These are phyloP conservation scores for Palythoa grandiflora DNA, from an alignment of 92 coral and sea anemone species.

Conservation along the genomic window DNA sequence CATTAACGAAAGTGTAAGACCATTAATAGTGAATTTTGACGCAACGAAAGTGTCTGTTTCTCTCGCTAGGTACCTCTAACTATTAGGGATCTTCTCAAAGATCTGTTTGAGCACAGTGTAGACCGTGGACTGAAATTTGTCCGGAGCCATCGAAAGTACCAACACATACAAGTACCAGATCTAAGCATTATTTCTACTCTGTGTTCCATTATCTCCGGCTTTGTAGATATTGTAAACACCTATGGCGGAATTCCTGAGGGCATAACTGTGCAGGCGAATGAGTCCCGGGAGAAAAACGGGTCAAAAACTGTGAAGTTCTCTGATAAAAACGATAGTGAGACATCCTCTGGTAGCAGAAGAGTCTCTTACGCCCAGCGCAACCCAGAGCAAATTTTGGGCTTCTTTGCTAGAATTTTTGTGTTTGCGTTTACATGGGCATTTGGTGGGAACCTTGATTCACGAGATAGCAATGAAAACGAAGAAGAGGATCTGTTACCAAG, in stretches of 20 bases:
- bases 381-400: conserved; percentile 66
- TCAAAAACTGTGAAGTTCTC: conserved; percentile 79
- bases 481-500: conserved; percentile 52
- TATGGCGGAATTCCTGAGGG: conserved; percentile 69
- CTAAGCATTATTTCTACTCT: conserved; percentile 80
- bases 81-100: conserved; percentile 66
- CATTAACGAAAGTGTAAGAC: background rate
- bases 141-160: conserved; percentile 67
- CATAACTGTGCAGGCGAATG: conserved; percentile 14
- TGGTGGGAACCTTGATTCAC: conserved; percentile 79
- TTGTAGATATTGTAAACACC: conserved; percentile 70
- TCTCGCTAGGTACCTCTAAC: conserved; percentile 70
- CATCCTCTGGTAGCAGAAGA: conserved; percentile 45
- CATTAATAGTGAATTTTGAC: background rate
- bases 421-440: conserved; percentile 98
- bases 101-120: conserved; percentile 77
- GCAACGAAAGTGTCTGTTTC: background rate
- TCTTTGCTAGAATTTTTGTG: conserved; percentile 83
- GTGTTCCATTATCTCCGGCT: conserved; percentile 84
- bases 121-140: conserved; percentile 85
- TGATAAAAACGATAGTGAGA: conserved; percentile 58
- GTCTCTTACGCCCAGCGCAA: conserved; percentile 73
- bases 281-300: conserved; percentile 54
- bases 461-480: conserved; percentile 60
- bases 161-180: conserved; percentile 73